Evolutionary conservation across 2,113 vertebrate genomes (phyloP).

Genomic region (Xyrauchen texanus): DNA sequence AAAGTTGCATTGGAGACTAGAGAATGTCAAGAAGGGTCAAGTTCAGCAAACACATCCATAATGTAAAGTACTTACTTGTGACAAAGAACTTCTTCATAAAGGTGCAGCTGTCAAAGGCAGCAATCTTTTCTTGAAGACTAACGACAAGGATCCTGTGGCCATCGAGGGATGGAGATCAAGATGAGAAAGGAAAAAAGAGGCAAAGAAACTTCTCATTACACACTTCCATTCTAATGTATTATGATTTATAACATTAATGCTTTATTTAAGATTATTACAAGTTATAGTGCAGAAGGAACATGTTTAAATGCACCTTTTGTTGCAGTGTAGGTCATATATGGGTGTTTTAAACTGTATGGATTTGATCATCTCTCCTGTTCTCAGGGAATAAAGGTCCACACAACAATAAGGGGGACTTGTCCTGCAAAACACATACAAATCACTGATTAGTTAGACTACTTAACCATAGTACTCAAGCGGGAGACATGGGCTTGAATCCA

Average conservation of each 20-base stretch:
- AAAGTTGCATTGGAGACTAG: background rate
- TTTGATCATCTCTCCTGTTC: conserved; percentile 96
- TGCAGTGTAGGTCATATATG: conserved; percentile 95
- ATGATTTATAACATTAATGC: no score
- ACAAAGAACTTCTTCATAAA: conserved; percentile 99
- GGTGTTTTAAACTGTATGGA: conserved; percentile 98
- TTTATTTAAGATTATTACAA: no score
- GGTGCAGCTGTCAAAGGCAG: conserved; percentile 97
- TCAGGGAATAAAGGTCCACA: conserved; percentile 91
- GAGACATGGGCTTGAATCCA: background rate
- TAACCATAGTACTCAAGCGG: background rate
- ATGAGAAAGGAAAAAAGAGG: background rate
- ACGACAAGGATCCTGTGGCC: conserved; percentile 88
- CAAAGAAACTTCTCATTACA: no score
- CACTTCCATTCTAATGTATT: background rate
- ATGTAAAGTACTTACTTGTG: conserved; percentile 82
- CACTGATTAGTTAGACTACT: conserved; percentile 10
- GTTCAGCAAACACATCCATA: conserved; percentile 29
- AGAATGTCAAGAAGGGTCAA: conserved; percentile 12
- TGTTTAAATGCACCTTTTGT: conserved; percentile 82
- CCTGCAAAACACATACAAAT: conserved; percentile 68
- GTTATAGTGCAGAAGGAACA: no score
- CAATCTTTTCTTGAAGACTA: conserved; percentile 96
- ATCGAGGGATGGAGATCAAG: conserved; percentile 32
- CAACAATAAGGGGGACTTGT: conserved; percentile 94